Evolutionary conservation across 2,797 vertebrate species (phyloP).

Genomic region (Syncerus caffer): DNA sequence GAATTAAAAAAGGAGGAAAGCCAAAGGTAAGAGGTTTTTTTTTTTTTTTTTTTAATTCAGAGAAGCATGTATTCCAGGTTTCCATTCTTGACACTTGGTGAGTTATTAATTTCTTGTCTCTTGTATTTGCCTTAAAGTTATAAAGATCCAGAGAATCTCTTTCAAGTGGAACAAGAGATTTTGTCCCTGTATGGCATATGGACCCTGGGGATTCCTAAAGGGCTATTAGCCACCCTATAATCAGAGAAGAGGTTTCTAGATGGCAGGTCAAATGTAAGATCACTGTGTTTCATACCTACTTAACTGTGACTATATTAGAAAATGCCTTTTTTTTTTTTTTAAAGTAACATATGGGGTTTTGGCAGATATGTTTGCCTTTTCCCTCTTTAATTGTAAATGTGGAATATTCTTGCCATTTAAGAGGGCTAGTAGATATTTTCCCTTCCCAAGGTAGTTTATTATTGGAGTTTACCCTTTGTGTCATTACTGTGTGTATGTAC

Average conservation of each 20-base stretch:
- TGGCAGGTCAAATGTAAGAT: neutral
- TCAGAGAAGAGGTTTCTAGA: neutral
- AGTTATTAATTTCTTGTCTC: neutral
- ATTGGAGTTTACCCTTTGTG: neutral
- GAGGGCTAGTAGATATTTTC: neutral
- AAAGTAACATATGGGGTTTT: neutral
- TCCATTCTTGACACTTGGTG: neutral
- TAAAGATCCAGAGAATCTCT: neutral
- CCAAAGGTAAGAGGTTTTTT: neutral
- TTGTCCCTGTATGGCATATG: neutral
- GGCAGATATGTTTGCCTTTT: neutral
- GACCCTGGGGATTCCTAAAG: neutral
- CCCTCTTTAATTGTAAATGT: neutral
- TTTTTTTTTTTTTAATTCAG: neutral
- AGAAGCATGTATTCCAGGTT: neutral
- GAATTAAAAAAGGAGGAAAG: neutral
- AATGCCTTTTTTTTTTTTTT: constrained; percentile 28
- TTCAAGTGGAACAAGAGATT: neutral
- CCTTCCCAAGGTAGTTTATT: neutral
- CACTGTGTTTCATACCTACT: neutral
- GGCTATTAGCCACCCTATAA: neutral
- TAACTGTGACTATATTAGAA: neutral
- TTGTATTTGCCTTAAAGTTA: neutral
- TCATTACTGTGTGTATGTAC: neutral
- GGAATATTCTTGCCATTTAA: neutral